phyloP scores from a whole-genome alignment of 2,113 vertebrate species.

The Phylloscopus trochiloides region DNA sequence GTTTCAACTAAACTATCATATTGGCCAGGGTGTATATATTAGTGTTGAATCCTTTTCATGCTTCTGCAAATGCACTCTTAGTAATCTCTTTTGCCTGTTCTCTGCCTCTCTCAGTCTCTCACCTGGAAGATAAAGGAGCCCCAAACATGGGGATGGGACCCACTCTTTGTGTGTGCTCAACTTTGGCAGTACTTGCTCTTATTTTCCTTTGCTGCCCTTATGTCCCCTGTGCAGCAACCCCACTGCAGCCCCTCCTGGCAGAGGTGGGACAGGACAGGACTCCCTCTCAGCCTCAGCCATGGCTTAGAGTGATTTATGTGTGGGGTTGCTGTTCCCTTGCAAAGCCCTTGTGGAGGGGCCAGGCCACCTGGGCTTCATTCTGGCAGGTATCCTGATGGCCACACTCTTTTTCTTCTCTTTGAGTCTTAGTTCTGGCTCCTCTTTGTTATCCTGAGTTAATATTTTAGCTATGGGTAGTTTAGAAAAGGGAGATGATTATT shows the following conservation, averaged over 20 bases:
- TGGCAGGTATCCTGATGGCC: neutral
- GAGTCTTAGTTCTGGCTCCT: neutral
- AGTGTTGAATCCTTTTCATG: neutral
- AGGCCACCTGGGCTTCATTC: neutral
- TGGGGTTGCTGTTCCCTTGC: neutral
- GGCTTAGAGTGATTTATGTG: neutral
- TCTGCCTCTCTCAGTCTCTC: neutral
- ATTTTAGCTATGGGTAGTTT: neutral
- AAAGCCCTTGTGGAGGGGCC: fast-evolving
- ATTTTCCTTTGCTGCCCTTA: neutral
- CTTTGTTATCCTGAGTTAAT: neutral
- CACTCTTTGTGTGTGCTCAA: neutral
- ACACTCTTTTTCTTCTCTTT: neutral
- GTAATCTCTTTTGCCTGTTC: neutral
- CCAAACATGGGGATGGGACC: neutral
- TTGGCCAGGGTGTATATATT: neutral
- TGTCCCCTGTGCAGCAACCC: neutral
- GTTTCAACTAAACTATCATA: neutral
- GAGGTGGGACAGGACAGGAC: neutral
- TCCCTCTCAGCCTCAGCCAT: fast-evolving
- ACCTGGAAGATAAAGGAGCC: neutral
- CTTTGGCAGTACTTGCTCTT: neutral
- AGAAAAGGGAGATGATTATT: neutral
- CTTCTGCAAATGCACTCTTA: neutral
- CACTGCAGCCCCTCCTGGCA: neutral